phyloP scores from a whole-genome alignment of 2,113 vertebrate species.

The Amphiprion ocellaris region DNA sequence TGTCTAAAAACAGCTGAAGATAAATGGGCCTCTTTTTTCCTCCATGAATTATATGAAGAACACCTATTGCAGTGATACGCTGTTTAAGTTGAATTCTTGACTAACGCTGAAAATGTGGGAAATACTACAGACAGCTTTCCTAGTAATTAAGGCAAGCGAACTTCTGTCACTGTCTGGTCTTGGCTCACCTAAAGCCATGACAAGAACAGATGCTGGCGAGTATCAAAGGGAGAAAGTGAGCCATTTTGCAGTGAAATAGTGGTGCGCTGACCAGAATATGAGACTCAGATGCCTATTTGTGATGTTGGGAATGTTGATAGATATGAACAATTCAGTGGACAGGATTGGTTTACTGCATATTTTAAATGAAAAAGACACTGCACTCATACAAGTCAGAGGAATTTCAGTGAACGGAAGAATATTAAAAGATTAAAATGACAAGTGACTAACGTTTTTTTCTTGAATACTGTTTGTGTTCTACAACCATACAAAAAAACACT shows the following conservation, averaged over 20 bases:
- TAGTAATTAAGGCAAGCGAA: no score
- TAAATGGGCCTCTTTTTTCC: no score
- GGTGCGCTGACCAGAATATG: background rate
- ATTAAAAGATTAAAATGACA: no score
- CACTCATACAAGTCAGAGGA: no score
- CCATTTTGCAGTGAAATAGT: background rate
- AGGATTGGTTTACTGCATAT: no score
- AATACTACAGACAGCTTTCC: background rate
- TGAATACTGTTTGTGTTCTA: background rate
- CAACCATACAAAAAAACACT: background rate
- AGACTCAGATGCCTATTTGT: background rate
- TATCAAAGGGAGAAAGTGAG: background rate
- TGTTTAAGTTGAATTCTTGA: background rate
- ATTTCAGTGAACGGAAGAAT: no score
- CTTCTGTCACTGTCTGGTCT: constrained; percentile 31
- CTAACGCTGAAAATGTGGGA: background rate
- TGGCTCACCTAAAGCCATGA: constrained; percentile 12
- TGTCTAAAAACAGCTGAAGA: no score
- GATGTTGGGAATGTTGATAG: no score
- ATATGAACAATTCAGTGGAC: no score
- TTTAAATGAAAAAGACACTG: background rate
- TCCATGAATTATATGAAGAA: no score
- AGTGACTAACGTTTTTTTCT: no score
- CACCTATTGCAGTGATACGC: no score
- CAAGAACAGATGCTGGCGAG: constrained; percentile 14